A percentile compares a stretch with the other conserved stretches of the same genome.
Conservation (phyloP, 2,888 invertebrate species). For the Drosophila infuscata region DNA sequence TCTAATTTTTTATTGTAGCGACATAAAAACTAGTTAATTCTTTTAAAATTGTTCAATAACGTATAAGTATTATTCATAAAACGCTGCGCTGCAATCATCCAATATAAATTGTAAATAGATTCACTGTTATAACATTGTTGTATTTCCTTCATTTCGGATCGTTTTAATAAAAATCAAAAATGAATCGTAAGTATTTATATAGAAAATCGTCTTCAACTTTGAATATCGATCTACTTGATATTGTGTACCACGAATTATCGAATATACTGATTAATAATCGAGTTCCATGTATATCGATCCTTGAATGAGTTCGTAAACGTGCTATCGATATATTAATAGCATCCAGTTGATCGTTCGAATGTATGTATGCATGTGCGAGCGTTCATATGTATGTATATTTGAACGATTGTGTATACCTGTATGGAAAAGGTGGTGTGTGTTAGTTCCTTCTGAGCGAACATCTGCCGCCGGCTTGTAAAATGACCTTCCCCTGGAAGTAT, state of each 20-base stretch:
- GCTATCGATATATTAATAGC: slow-evolving; percentile 36
- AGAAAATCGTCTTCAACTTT: background rate
- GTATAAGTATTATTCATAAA: slow-evolving; percentile 62
- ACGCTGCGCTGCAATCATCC: slow-evolving; percentile 60
- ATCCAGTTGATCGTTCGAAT: slow-evolving; percentile 27
- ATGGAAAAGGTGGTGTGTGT: slow-evolving; percentile 57
- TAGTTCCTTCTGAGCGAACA: slow-evolving; percentile 49
- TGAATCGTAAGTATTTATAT: slow-evolving; percentile 11
- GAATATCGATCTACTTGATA: background rate
- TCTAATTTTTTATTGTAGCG: slow-evolving; percentile 62
- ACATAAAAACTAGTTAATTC: slow-evolving; percentile 62
- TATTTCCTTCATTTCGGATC: slow-evolving; percentile 35
- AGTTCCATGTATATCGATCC: slow-evolving; percentile 12
- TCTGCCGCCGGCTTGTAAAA: slow-evolving; percentile 62
- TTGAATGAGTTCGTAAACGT: slow-evolving; percentile 3
- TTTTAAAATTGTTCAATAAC: slow-evolving; percentile 55
- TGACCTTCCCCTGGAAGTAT: slow-evolving; percentile 45
- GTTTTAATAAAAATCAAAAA: background rate
- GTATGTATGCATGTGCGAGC: background rate
- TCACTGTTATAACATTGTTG: slow-evolving; percentile 52
- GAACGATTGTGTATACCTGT: slow-evolving; percentile 52
- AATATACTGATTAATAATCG: background rate
- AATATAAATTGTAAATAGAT: slow-evolving; percentile 60
- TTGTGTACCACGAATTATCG: background rate
- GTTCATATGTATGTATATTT: slow-evolving; percentile 21